Evolutionary conservation across 2,797 vertebrate genomes (phyloP), one percentile per base, ranked within the genome.

Genomic region (Hirundo rustica): DNA sequence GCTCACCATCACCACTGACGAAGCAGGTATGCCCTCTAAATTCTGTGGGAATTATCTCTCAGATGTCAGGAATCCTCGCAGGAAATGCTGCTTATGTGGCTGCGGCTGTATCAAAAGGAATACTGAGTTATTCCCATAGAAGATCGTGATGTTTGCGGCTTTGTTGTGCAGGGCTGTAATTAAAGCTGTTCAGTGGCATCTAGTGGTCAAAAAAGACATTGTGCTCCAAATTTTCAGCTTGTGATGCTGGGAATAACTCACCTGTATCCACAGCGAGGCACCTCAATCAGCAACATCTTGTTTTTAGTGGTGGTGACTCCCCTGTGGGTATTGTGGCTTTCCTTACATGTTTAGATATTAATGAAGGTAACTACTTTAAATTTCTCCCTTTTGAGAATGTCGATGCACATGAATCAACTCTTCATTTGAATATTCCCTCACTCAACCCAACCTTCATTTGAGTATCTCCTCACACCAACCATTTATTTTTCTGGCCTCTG

Each of bases 1-100:
- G 97, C 99, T 99, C 96, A 99, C 99, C 97, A 99, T 99, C 98
- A 99, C 99, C 29, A 99, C 99, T 0, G 99, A 99, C 30, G 99
- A 99, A 99, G 99, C 99, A 97, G 99, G 99, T 99, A 96, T 7
- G 78, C 36, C 82, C 53, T 36, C 34, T 21, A 11, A 53, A 58
- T 71, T 4, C 3, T 26, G 3, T 61, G 40, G 76, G 21, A 79
- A 21, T 85, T 25, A 4, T 5, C 74, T 25, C 47, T 68, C 44
- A 47, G 40, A 27, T 2, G 0, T 17, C 55, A 70, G 32, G 48
- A 75, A 34, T 36, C 4, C 13, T 40, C 45, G 18, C 40, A 29
- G 54, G 44, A 76, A 85, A 30, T 57, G 32, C 26, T 75, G 23
- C 13, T 79, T 50, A 6, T 51, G 26, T 57, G 64, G n/a, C 61